Evolutionary conservation across 2,797 vertebrate genomes (phyloP), one percentile per base, ranked within the genome.

Genomic region (Masticophis lateralis): DNA sequence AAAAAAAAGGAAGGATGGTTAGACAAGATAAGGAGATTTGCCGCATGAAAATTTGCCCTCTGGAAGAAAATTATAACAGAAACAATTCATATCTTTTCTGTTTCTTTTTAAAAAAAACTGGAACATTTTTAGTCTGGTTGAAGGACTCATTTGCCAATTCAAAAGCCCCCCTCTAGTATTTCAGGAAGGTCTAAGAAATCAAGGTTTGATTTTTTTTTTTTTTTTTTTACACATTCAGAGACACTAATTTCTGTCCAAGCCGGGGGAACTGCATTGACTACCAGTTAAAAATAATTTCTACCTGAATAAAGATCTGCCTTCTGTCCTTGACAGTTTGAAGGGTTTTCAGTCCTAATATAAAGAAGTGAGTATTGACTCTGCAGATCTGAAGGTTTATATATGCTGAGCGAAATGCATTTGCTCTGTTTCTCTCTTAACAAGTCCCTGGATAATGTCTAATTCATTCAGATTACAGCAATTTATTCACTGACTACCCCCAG

Each of bases 401-500:
- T 92, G 66, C 20, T 6, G 56, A 91, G 57, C 2, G 74, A 91
- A 90, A 87, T 3, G 57, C 74, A 18, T 5, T 88, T n/a, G 60
- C 57, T 83, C 27, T 91, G 56, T 91, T 27, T 94, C 91, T 32
- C 43, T 18, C 37, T 20, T 89, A 43, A 1, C 87, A 74, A 25
- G 63, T 32, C 11, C 83, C 61, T 11, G 0, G 5, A 9, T 93
- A 59, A 25, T 47, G 12, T 32, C 4, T 51, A 95, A 79, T 92
- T 28, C 2, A 74, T 94, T 57, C 9, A 91, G 89, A 92, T 95
- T 95, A 95, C 66, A 86, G 6, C 14, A 37, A 1, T 91, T 95
- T 96, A 94, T 28, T 95, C 89, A 94, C 22, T 3, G 92, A n/a
- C 20, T 74, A 0, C 0, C 92, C 5, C 93, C 94, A 89, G 92